Evolutionary conservation across 2,797 vertebrate species (phyloP), one percentile per base, ranked within the genome.

Genomic region (Ceryle rudis): DNA sequence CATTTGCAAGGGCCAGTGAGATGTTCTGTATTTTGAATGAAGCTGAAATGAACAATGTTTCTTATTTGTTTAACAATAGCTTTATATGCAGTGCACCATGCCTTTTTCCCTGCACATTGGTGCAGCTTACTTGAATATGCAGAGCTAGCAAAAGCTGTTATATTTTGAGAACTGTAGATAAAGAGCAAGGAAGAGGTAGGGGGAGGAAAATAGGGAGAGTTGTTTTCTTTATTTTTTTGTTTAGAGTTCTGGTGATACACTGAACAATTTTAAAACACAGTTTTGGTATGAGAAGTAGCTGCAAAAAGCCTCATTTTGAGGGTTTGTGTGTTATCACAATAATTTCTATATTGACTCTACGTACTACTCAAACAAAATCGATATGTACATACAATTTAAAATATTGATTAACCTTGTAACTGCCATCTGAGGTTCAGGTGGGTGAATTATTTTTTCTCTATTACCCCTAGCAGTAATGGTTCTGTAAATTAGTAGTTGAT

Each of bases 351-450:
- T 91, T 81, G 92, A 87, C 67, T 89, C 41, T 80, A 60, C 3
- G 5, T 82, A 80, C 74, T 80, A 49, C 61, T 92, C 64, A 58
- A 84, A 55, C 31, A 96, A 95, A 95, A 96, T 95, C 54, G 0
- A 90, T 89, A 29, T 39, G 16, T 61, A 88, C 69, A 69, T 94
- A 62, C 65, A 83, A 88, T 95, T 93, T 95, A 62, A 95, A 90
- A 92, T 93, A 96, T 81, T 84, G 95, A 95, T 95, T 96, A 92
- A 84, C 47, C 62, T 93, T 89, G 77, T 93, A 95, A 92, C 64
- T 93, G 77, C 67, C 58, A 95, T 93, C 55, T 90, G 74, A 84
- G 42, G 52, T 72, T 86, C 73, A 88, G 66, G 69, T 51, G 22
- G 22, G 35, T 66, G 70, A 58, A 55, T 89, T 85, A 61, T 66